These are phyloP conservation scores for Diaprepes abbreviatus DNA, from an alignment of 2,888 invertebrate species.

Conservation along the genomic window DNA sequence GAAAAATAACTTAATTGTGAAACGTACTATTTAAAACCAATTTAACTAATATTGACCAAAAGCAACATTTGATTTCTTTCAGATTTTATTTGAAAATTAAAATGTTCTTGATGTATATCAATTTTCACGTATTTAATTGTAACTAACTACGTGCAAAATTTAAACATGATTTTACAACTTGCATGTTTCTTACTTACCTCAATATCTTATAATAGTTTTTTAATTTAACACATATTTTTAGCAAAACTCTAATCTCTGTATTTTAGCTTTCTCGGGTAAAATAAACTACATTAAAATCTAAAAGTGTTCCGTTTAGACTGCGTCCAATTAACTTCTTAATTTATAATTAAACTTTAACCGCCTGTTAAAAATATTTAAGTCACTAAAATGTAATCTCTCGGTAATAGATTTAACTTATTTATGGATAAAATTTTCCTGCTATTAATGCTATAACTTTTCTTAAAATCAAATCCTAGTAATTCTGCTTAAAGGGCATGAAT, in stretches of 20 bases:
- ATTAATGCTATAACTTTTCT: background rate
- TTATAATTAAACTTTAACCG: constrained; percentile 6
- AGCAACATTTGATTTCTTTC: too few species aligned
- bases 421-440: background rate
- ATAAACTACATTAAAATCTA: constrained; percentile 1
- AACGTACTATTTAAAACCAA: too few species aligned
- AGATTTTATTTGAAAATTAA: too few species aligned
- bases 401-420: background rate
- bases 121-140: too few species aligned
- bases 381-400: background rate
- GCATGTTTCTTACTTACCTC: background rate
- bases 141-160: background rate
- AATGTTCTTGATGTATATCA: too few species aligned
- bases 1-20: too few species aligned
- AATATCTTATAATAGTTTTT: background rate
- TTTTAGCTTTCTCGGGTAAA: background rate
- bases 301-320: background rate
- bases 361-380: constrained; percentile 1
- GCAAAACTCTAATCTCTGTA: background rate
- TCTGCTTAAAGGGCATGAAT: background rate
- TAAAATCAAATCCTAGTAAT: background rate
- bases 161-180: background rate
- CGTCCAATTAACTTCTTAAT: constrained; percentile 3
- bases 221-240: background rate
- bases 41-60: too few species aligned